Evolutionary conservation across 2,888 invertebrate species (phyloP).

Genomic region (Melinaea menophilus): DNA sequence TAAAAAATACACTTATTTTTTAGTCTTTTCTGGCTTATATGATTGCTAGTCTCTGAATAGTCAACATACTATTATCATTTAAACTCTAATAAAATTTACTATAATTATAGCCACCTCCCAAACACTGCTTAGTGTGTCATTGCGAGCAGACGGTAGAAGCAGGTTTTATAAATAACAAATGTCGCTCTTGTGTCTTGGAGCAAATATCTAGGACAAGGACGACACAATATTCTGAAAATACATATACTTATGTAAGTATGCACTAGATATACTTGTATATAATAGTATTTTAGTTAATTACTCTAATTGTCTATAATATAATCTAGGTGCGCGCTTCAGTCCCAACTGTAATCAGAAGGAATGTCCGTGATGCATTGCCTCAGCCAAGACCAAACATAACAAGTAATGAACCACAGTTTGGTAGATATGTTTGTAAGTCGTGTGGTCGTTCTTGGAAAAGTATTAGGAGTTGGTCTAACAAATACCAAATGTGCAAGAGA

Average conservation of each 20-base stretch:
- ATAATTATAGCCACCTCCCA: background rate
- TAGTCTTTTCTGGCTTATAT: too few species aligned
- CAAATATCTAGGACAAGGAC: background rate
- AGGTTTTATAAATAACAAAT: background rate
- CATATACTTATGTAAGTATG: background rate
- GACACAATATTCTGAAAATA: background rate
- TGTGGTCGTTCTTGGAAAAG: slow-evolving; percentile 48
- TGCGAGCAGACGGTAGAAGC: background rate
- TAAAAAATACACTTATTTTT: too few species aligned
- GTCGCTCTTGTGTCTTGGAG: background rate
- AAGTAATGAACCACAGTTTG: slow-evolving; percentile 34
- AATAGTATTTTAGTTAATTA: too few species aligned
- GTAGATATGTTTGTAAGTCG: slow-evolving; percentile 40
- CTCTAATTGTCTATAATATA: too few species aligned
- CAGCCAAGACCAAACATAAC: slow-evolving; percentile 5
- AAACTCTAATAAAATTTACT: too few species aligned
- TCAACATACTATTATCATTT: too few species aligned
- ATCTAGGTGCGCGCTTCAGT: too few species aligned
- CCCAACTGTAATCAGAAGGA: too few species aligned
- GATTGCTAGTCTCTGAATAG: too few species aligned
- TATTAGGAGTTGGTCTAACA: slow-evolving; percentile 41
- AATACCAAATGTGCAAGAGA: slow-evolving; percentile 42
- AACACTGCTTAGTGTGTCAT: background rate
- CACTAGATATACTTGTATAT: background rate
- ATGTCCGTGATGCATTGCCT: background rate